Evolutionary conservation across 2,113 vertebrate species (phyloP).

Genomic region (Daubentonia madagascariensis): DNA sequence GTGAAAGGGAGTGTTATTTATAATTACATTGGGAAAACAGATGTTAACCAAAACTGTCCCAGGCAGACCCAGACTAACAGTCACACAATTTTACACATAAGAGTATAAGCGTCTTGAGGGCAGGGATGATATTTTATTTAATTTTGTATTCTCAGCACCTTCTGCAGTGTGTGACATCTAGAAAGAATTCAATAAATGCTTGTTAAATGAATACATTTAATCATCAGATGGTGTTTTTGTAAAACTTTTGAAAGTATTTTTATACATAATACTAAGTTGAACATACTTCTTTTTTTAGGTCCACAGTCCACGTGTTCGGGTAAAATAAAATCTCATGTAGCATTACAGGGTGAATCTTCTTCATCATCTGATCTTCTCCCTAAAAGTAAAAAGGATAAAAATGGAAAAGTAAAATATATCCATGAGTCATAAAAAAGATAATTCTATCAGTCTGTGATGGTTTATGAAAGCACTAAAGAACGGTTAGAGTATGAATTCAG

Average conservation of each 20-base stretch:
- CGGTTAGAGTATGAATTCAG: constrained; percentile 18
- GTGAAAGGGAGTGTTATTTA: neutral
- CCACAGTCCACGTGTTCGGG: neutral
- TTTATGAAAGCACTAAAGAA: constrained; percentile 46
- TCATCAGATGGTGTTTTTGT: neutral
- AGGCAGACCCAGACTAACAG: neutral
- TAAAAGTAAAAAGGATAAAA: constrained; percentile 55
- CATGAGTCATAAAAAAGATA: constrained; percentile 47
- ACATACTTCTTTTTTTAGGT: neutral
- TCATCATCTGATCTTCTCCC: constrained; percentile 30
- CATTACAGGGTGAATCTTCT: neutral
- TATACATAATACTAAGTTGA: neutral
- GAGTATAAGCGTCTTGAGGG: neutral
- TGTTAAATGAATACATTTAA: neutral
- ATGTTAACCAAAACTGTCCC: neutral
- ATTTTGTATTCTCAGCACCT: neutral
- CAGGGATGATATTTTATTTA: neutral
- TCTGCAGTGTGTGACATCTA: neutral
- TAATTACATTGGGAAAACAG: neutral
- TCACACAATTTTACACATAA: neutral
- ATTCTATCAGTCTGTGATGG: constrained; percentile 37
- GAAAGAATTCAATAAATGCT: neutral
- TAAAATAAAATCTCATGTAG: constrained; percentile 52
- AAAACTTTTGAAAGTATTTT: neutral
- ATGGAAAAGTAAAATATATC: constrained; percentile 46